Conservation (phyloP, 2,797 vertebrate species). For the Phataginus tricuspis region DNA sequence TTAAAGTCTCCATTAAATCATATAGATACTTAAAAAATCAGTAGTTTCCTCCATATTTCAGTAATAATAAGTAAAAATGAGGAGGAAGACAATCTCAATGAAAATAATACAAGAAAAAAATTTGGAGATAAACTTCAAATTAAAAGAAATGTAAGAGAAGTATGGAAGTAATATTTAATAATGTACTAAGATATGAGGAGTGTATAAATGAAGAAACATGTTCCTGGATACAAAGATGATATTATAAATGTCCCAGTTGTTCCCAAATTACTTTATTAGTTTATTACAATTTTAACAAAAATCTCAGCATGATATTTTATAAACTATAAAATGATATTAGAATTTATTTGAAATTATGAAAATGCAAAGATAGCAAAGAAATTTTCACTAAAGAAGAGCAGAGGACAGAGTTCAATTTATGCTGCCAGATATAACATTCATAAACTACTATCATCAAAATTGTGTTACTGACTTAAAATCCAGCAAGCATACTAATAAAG, state of each 20-base stretch:
- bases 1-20: background rate
- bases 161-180: background rate
- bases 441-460: background rate
- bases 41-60: background rate
- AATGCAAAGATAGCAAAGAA: background rate
- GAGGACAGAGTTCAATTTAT: background rate
- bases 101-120: background rate
- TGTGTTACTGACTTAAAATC: background rate
- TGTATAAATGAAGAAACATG: background rate
- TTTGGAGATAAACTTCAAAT: background rate
- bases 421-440: background rate
- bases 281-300: background rate
- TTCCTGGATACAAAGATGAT: background rate
- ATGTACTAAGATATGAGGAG: background rate
- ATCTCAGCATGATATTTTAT: background rate
- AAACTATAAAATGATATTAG: background rate
- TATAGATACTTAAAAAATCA: background rate
- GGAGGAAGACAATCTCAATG: background rate
- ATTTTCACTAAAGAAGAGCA: background rate
- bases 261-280: background rate
- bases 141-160: background rate
- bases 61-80: constrained; percentile 9
- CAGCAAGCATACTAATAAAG: background rate
- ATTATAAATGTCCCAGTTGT: background rate
- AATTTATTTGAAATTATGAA: background rate